Conservation (phyloP, 2,888 invertebrate genomes). For the Xylota segnis region DNA sequence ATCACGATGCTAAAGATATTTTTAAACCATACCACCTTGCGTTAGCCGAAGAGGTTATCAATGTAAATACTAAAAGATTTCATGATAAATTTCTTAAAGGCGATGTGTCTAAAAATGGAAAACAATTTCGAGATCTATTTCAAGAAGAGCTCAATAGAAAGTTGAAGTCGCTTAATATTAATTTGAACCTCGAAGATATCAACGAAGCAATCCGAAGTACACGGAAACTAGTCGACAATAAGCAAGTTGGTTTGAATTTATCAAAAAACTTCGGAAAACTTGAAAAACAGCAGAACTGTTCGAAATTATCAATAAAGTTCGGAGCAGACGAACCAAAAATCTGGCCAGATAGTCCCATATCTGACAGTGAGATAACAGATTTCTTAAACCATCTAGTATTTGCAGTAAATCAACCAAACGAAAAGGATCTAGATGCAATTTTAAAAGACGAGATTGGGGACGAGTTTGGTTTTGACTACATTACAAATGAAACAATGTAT, state of each 20-base stretch:
- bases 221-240: not conserved
- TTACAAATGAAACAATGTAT: not conserved
- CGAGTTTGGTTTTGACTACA: not conserved
- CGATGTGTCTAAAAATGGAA: not conserved
- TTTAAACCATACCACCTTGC: not conserved
- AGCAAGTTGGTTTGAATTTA: not conserved
- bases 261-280: not conserved
- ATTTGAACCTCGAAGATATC: not conserved
- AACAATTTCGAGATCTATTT: not conserved
- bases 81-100: not conserved
- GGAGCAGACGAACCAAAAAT: not conserved
- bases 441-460: not conserved
- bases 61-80: not conserved
- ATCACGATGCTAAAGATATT: not conserved
- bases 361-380: too few species aligned
- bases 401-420: not conserved
- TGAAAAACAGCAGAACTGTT: too few species aligned
- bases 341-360: slow-evolving; percentile 2
- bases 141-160: not conserved
- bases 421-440: not conserved
- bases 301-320: too few species aligned
- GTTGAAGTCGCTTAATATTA: not conserved
- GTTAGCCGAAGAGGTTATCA: not conserved
- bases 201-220: not conserved
- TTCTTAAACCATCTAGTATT: not conserved